Base-by-base conservation (phyloP, 2,113 vertebrate genomes). In the Amazona vittata region DNA sequence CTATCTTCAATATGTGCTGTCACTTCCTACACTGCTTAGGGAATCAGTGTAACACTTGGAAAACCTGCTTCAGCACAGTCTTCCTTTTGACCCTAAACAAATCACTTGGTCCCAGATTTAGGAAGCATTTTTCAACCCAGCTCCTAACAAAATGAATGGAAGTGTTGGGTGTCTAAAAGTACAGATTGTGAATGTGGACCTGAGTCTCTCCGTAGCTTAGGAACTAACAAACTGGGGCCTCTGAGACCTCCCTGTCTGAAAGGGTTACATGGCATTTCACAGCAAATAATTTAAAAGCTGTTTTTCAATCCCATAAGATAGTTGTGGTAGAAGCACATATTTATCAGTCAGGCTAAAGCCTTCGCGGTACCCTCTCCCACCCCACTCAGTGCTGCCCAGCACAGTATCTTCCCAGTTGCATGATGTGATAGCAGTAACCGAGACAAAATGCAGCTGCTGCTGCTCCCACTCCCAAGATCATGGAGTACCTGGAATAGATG, bases 371-470 rank as follows among this genome's bases (percentile, higher is more conserved):
- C 31, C 50, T 39, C 62, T 76, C 41, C 77, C 13, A 5, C 15
- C 53, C 73, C 35, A 9, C 9, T 3, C 2, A 24, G 37, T 19
- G 8, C 39, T 52, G 47, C 41, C n/a, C 9, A 4, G 15, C 3
- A 6, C 6, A 44, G 50, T 2, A 41, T 10, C 59, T 5, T 53
- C 55, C 71, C 73, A 44, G 52, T 0, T 1, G 28, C 41, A 6
- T 0, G 12, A 31, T 1, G 29, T 49, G 33, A 41, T 0, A 22
- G 35, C 52, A 55, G 59, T 26, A 59, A 25, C 31, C 24, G 7
- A n/a, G 12, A 46, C 43, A 11, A 0, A 10, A 22, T 15, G 78
- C 55, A n/a, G 73, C 55, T 46, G 37, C 65, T 60, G 60, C 60
- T 52, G 87, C 44, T 49, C 47, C 47, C 10, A 12, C 47, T 39